Base-by-base conservation (phyloP, 1,140 invertebrate species). In the Notospermus geniculatus region DNA sequence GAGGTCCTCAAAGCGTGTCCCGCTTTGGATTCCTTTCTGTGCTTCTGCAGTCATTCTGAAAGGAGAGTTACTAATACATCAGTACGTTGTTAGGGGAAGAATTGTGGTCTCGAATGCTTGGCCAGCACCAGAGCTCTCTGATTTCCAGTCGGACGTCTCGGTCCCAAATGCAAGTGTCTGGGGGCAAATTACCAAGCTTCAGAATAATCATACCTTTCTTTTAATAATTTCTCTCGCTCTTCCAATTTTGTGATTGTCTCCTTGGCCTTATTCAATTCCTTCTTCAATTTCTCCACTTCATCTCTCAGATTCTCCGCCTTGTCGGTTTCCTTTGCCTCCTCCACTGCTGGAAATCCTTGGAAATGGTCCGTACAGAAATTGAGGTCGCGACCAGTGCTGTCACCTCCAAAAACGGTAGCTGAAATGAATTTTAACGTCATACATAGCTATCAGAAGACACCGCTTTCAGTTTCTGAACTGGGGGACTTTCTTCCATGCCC, bases 251-350 rank as follows among this genome's bases (percentile, higher is more conserved):
- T 67, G 17, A 87, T 80, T 2, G 80, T 79, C 13, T 81, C 72
- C 58, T 81, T 69, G 9, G 81, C 74, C 62, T 79, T 76, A 15
- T 80, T 73, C n/a, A 87, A 69, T 64, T 86, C 85, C 17, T 70
- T 66, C 54, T 79, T 73, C 1, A 87, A 77, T 0, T 72, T 72
- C 55, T 83, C 77, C 9, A 86, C 71, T 66, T 87, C 84, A 41
- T 74, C 67, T 23, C 77, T 65, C 11, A 83, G 63, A n/a, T 39
- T 23, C 13, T 57, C 11, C 13, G 39, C 36, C 32, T 36, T 36
- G 32, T 15, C 15, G 32, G 32, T 15, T 36, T 36, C 32, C 79
- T 80, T 80, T 39, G 79, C 77, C 23, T 27, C 27, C 27, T 25
- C n/a, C 4, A 28, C 4, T 13, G 25, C 29, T 4, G 27, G 23